Base-by-base conservation (phyloP, 2,888 invertebrate genomes). In the Notodonta ziczac region DNA sequence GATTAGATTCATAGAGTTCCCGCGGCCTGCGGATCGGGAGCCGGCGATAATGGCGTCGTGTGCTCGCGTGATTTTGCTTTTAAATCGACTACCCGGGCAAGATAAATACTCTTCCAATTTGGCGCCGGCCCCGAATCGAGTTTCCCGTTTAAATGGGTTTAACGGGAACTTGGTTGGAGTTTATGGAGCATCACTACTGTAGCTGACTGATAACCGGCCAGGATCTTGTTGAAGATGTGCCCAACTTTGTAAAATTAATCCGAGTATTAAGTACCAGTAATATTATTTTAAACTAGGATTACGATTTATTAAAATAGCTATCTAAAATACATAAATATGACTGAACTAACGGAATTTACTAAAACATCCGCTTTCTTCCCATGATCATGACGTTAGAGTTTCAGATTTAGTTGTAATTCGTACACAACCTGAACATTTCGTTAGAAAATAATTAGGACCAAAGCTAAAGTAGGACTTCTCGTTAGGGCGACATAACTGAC, bases 1-100 rank as follows among this genome's bases (percentile, higher is more conserved):
- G 94, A 94, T 94, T 94, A 94, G 93, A 94, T 91, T 90, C 90
- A 92, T 93, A 92, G 93, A 93, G 89, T 93, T 89, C 87, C 87
- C 88, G 86, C 91, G 89, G 91, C 91, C 92, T 90, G 90, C 78
- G 92, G 90, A 89, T 91, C 89, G 84, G 82, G 85, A 79, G 79
- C 79, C 80, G 69, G 89, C 89, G 92, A 93, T 94, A 93, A 93
- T 92, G 87, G 91, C 90, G 78, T 86, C 88, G 90, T 92, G 90
- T 91, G 91, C 89, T 90, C 76, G 90, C 90, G 92, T 91, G 93
- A 92, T 93, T 92, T 86, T 86, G 92, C 92, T 91, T 93, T 93
- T 92, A 93, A 93, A 93, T 93, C 87, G 91, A 90, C 90, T 90
- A 84, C 83, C 81, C 77, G 80, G 79, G 78, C 79, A 85, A 93